Percentiles rank a stretch among this genome's conserved stretches.
Conservation (phyloP, 2,888 invertebrate species). For the Xestia rhomboidea region DNA sequence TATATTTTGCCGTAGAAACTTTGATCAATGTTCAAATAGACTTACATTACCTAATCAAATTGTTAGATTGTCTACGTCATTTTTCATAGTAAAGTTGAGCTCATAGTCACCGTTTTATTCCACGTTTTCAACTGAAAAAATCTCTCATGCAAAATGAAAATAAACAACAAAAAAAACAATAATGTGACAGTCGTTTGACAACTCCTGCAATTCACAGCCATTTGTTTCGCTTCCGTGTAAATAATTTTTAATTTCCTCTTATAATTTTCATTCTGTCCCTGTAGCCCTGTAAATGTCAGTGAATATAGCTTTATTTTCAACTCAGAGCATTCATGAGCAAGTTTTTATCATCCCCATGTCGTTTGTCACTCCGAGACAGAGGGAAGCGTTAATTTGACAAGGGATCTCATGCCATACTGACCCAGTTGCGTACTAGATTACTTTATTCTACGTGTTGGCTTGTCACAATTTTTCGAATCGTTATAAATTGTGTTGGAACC, state of each 20-base stretch:
- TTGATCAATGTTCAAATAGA: neutral
- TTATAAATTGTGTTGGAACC: constrained; percentile 68
- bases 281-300: constrained; percentile 70
- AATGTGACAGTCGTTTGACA: constrained; percentile 48
- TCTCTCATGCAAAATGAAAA: constrained; percentile 9
- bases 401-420: constrained; percentile 84
- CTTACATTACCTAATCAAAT: neutral
- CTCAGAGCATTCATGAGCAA: constrained; percentile 74
- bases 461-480: constrained; percentile 74
- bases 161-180: constrained; percentile 29
- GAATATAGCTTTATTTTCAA: constrained; percentile 73
- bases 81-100: neutral
- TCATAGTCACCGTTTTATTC: neutral
- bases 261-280: constrained; percentile 66
- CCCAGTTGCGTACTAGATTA: constrained; percentile 83
- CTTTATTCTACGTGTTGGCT: constrained; percentile 76
- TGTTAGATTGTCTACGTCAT: neutral
- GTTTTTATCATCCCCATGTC: constrained; percentile 84
- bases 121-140: constrained; percentile 1
- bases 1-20: neutral
- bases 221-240: constrained; percentile 52
- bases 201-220: constrained; percentile 44
- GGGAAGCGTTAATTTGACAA: constrained; percentile 89
- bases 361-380: constrained; percentile 87
- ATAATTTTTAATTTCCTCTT: constrained; percentile 67